A percentile compares a stretch with the other conserved stretches of the same genome.
Evolutionary conservation across 2,888 invertebrate genomes (phyloP).

Genomic region (Pantelozetes paolii): DNA sequence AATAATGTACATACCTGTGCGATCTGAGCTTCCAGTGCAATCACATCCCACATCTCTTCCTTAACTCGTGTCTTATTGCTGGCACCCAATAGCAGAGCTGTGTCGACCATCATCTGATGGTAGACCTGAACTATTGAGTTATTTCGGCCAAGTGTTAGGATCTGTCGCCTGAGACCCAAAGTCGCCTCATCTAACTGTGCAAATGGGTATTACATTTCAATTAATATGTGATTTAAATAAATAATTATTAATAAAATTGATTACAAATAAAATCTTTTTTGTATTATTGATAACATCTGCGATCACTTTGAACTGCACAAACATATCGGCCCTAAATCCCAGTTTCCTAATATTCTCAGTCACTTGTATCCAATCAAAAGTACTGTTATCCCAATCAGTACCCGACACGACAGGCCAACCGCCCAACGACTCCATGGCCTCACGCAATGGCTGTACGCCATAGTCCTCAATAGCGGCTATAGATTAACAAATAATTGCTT

Average conservation of each 20-base stretch:
- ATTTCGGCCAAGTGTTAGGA: slow-evolving; percentile 62
- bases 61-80: slow-evolving; percentile 62
- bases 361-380: slow-evolving; percentile 66
- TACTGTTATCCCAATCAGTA: slow-evolving; percentile 43
- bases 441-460: slow-evolving; percentile 31
- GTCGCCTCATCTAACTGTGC: slow-evolving; percentile 77
- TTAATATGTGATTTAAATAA: background rate
- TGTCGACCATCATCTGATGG: slow-evolving; percentile 62
- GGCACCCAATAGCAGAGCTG: slow-evolving; percentile 79
- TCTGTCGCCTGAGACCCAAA: slow-evolving; percentile 70
- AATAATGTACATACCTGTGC: slow-evolving; percentile 73
- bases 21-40: slow-evolving; percentile 81
- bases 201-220: background rate
- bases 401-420: slow-evolving; percentile 42
- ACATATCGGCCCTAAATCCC: slow-evolving; percentile 42
- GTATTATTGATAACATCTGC: slow-evolving; percentile 42
- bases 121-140: slow-evolving; percentile 74
- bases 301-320: slow-evolving; percentile 41
- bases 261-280: slow-evolving; percentile 39
- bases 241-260: too few relatives aligned
- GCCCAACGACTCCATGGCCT: slow-evolving; percentile 29
- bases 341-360: slow-evolving; percentile 28
- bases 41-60: slow-evolving; percentile 61
- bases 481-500: background rate
- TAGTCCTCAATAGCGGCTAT: slow-evolving; percentile 39